A percentile compares a stretch with the other conserved stretches of the same genome.
phyloP scores from a whole-genome alignment of 2,113 vertebrate species.

The Microcebus griseorufus region DNA sequence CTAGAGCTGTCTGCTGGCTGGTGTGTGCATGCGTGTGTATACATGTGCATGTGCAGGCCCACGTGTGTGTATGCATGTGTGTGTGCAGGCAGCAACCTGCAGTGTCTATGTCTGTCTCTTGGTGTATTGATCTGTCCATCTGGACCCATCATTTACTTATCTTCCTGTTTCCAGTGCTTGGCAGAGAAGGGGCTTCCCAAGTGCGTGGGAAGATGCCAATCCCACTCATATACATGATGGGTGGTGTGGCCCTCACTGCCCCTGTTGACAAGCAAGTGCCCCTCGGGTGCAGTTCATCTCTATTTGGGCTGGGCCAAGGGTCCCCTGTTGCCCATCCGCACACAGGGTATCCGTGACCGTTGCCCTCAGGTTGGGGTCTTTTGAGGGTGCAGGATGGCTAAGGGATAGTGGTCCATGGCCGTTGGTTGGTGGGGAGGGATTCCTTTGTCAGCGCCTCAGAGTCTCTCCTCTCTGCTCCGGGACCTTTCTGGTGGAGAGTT shows the following conservation, averaged over 20 bases:
- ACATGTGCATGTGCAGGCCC: not conserved
- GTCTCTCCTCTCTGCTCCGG: not conserved
- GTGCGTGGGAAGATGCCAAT: not conserved
- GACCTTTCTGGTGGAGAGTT: not conserved
- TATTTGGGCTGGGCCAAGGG: not conserved
- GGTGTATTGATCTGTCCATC: not conserved
- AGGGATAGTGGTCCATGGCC: not conserved
- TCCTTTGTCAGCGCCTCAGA: not conserved
- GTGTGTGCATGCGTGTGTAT: rapidly evolving
- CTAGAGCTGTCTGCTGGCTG: too few relatives aligned
- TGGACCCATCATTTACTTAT: not conserved
- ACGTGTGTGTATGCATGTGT: not conserved
- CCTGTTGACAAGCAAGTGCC: not conserved
- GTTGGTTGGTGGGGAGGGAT: not conserved
- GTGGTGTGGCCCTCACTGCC: not conserved
- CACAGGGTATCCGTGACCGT: not conserved
- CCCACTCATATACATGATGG: not conserved
- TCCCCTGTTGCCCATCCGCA: not conserved
- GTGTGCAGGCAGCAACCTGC: not conserved
- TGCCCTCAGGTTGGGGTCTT: too few relatives aligned
- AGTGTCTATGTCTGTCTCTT: not conserved
- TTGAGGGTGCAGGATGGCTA: not conserved
- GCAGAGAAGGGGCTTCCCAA: not conserved
- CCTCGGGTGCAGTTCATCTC: not conserved
- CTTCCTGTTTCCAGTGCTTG: not conserved